phyloP scores from a whole-genome alignment of 2,797 vertebrate genomes.

The Karalla daura region DNA sequence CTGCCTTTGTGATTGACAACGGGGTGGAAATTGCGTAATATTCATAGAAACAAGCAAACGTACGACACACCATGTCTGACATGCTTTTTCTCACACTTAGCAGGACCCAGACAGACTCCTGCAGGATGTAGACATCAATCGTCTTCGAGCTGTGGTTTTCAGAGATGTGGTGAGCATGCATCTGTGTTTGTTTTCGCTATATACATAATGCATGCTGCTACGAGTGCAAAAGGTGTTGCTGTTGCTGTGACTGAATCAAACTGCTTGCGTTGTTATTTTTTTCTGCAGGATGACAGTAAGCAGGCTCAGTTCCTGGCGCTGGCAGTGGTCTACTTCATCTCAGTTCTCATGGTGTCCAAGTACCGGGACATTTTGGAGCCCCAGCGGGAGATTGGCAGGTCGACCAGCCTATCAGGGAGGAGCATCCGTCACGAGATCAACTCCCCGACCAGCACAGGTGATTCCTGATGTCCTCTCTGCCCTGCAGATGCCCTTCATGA shows the following conservation, averaged over 20 bases:
- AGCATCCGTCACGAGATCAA: slow-evolving; percentile 99
- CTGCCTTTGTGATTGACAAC: too few species aligned
- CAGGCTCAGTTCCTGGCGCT: slow-evolving; percentile 98
- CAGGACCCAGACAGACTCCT: slow-evolving; percentile 98
- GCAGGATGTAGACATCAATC: slow-evolving; percentile 99
- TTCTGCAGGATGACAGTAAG: slow-evolving; percentile 94
- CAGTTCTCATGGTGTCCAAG: slow-evolving; percentile 99
- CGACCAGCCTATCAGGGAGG: slow-evolving; percentile 93
- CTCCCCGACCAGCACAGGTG: slow-evolving; percentile 99
- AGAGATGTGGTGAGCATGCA: slow-evolving; percentile 93
- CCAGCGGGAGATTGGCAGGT: slow-evolving; percentile 94
- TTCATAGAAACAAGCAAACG: slow-evolving; percentile 21
- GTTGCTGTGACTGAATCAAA: slow-evolving; percentile 6
- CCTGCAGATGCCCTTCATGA: slow-evolving; percentile 5
- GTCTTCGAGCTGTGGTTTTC: slow-evolving; percentile 97
- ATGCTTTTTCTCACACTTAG: slow-evolving; percentile 68
- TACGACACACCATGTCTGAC: slow-evolving; percentile 29
- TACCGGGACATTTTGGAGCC: slow-evolving; percentile 98
- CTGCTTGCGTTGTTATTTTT: slow-evolving; percentile 42
- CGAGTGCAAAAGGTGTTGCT: slow-evolving; percentile 72
- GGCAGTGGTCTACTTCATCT: slow-evolving; percentile 99
- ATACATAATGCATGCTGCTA: slow-evolving; percentile 10
- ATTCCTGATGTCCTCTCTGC: slow-evolving; percentile 22
- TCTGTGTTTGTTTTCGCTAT: slow-evolving; percentile 23
- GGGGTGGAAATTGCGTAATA: too few species aligned